Percentiles rank a stretch among this genome's conserved stretches.
These are phyloP conservation scores for Rhynchopsitta pachyrhyncha DNA, from an alignment of 2,113 vertebrate genomes.

Conservation along the genomic window DNA sequence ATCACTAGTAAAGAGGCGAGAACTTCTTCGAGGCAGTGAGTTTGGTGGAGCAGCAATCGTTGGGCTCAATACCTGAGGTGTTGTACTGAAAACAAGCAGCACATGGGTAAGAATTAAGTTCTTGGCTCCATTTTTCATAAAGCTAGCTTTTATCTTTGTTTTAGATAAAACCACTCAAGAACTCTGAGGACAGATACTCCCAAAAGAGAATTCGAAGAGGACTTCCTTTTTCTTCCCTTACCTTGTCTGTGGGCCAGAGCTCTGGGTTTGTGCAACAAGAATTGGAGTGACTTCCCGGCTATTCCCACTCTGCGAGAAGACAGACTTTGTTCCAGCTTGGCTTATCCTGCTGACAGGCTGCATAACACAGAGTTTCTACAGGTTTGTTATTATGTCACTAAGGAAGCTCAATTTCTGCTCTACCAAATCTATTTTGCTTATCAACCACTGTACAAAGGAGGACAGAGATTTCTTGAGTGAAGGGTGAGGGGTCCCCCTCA, in stretches of 20 bases:
- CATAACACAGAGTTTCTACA: conserved; percentile 69
- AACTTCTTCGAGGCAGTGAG: conserved; percentile 93
- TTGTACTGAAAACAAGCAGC: conserved; percentile 77
- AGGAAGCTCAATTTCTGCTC: not conserved
- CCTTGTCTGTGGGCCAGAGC: conserved; percentile 95
- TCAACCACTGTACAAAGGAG: not conserved
- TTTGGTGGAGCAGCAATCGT: conserved; percentile 96
- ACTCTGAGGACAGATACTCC: not conserved
- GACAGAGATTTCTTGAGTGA: not conserved
- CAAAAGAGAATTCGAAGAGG: not conserved
- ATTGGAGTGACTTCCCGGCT: conserved; percentile 92
- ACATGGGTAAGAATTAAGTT: accelerated
- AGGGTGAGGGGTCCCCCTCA: not conserved
- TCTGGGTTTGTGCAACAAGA: conserved; percentile 95
- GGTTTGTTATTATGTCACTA: conserved; percentile 61
- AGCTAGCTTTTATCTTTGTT: not conserved
- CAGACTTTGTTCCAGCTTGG: conserved; percentile 92
- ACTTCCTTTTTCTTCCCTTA: conserved; percentile 16
- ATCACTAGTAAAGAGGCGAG: conserved; percentile 94
- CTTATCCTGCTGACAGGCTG: conserved; percentile 92
- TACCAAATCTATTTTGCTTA: not conserved
- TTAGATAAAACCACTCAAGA: not conserved
- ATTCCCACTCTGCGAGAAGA: conserved; percentile 96
- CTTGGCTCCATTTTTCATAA: not conserved
- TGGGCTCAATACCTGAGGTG: conserved; percentile 97